Evolutionary conservation across 2,797 vertebrate species (phyloP), one percentile per base, ranked within the genome.

Genomic region (Aphelocoma californica): DNA sequence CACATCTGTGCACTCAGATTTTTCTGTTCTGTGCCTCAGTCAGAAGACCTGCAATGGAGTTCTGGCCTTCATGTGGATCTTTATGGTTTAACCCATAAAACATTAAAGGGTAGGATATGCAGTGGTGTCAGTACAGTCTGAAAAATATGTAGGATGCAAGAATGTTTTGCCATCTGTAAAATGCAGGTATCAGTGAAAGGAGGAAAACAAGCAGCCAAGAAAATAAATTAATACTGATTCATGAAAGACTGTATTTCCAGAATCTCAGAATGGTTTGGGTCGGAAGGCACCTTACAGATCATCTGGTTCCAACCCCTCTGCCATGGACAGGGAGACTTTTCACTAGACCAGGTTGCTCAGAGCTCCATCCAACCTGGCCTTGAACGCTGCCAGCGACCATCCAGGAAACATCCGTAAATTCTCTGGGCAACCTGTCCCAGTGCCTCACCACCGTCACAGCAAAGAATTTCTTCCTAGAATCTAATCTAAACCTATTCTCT

Each of bases 261-360:
- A 58, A 9, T 48, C 47, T n/a, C 15, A 18, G 34, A 61, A 48
- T 48, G 32, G 40, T 28, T 40, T 28, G 34, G 2, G 28, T 73
- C 48, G 42, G 32, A 42, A 36, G 4, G 19, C 2, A 36, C 23
- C 16, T 25, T 48, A 48, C 0, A 0, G 34, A 54, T 24, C 45
- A 58, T 36, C 20, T 26, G 7, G 5, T 71, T 57, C 26, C 66
- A 66, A 9, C 23, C 18, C 18, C 45, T 9, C 25, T 54, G 24
- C 40, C 11, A 11, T n/a, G 53, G 31, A 6, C 47, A 42, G 31
- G 47, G 14, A 42, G 28, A 61, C 16, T 26, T 54, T 45, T 28
- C 60, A 48, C 60, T 42, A 26, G 34, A 54, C 31, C 34, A 32
- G 34, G 14, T 14, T 65, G 18, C 51, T 72, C 40, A 48, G 53